Evolutionary conservation across 2,113 vertebrate genomes (phyloP).

Genomic region (Rhinopithecus roxellana): DNA sequence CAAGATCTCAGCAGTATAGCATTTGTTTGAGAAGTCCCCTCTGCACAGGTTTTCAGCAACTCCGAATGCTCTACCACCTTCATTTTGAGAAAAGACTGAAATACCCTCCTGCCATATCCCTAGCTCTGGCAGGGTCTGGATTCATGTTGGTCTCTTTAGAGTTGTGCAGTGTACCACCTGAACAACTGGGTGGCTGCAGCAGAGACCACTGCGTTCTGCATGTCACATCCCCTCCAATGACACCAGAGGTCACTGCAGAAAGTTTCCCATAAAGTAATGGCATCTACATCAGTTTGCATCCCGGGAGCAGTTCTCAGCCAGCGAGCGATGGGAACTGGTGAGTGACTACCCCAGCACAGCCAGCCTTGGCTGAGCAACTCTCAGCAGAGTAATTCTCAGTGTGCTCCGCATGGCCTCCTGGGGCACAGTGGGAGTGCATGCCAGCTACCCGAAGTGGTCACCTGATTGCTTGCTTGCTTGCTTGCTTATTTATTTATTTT

Average conservation of each 20-base stretch:
- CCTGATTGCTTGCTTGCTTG: not conserved
- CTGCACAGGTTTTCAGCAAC: not conserved
- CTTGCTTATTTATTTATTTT: no score
- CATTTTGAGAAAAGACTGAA: conserved; percentile 24
- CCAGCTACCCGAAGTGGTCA: not conserved
- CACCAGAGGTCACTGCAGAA: not conserved
- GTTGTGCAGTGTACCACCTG: not conserved
- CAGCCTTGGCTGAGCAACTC: not conserved
- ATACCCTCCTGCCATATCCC: conserved; percentile 42
- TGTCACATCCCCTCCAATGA: not conserved
- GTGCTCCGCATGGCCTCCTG: not conserved
- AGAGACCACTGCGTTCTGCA: not conserved
- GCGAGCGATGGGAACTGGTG: not conserved
- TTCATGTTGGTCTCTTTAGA: not conserved
- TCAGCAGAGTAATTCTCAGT: not conserved
- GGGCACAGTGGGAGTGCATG: not conserved
- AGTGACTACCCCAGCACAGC: not conserved
- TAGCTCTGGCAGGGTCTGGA: rapidly evolving
- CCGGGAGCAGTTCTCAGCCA: not conserved
- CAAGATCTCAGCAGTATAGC: not conserved
- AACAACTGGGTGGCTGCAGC: not conserved
- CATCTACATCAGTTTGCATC: not conserved
- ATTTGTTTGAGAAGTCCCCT: not conserved
- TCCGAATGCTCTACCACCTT: not conserved
- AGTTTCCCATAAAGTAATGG: not conserved